Conservation (phyloP, 92 coral and sea anemone species). For the Epizoanthus stellaris region DNA sequence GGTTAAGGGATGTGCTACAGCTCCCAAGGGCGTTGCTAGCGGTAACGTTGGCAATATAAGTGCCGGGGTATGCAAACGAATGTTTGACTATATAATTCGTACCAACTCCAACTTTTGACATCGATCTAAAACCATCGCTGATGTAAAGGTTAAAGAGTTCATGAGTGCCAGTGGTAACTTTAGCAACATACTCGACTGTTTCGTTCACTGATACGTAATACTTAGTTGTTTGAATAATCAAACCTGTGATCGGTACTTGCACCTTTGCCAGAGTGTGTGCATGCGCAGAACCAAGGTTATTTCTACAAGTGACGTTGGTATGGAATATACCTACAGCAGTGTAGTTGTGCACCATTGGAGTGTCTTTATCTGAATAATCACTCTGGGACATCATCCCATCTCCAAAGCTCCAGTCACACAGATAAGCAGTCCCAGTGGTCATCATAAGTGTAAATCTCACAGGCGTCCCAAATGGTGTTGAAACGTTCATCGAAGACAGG, state of each 20-base stretch:
- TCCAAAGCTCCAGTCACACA: slow-evolving; percentile 82
- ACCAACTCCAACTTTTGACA: slow-evolving; percentile 6
- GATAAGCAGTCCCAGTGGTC: slow-evolving; percentile 68
- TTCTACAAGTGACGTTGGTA: slow-evolving; percentile 63
- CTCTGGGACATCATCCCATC: slow-evolving; percentile 55
- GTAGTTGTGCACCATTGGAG: slow-evolving; percentile 57
- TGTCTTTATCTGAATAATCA: slow-evolving; percentile 48
- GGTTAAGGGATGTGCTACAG: background rate
- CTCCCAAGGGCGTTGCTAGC: slow-evolving; percentile 55
- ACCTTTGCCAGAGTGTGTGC: slow-evolving; percentile 53
- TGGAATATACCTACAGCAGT: slow-evolving; percentile 47
- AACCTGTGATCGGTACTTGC: slow-evolving; percentile 49
- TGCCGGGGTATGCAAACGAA: slow-evolving; percentile 39
- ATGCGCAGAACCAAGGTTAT: slow-evolving; percentile 50
- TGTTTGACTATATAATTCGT: slow-evolving; percentile 43
- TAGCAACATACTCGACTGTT: slow-evolving; percentile 39
- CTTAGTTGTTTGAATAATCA: slow-evolving; percentile 38
- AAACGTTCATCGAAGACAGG: slow-evolving; percentile 29
- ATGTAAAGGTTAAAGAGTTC: slow-evolving; percentile 38
- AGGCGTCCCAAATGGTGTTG: slow-evolving; percentile 53
- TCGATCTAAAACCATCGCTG: slow-evolving; percentile 32
- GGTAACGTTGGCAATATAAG: slow-evolving; percentile 32
- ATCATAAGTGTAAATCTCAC: slow-evolving; percentile 44
- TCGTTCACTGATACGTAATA: slow-evolving; percentile 15
- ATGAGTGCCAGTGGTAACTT: slow-evolving; percentile 58